Conservation (phyloP, 1,140 invertebrate species). For the Drosophila quadrilineata region DNA sequence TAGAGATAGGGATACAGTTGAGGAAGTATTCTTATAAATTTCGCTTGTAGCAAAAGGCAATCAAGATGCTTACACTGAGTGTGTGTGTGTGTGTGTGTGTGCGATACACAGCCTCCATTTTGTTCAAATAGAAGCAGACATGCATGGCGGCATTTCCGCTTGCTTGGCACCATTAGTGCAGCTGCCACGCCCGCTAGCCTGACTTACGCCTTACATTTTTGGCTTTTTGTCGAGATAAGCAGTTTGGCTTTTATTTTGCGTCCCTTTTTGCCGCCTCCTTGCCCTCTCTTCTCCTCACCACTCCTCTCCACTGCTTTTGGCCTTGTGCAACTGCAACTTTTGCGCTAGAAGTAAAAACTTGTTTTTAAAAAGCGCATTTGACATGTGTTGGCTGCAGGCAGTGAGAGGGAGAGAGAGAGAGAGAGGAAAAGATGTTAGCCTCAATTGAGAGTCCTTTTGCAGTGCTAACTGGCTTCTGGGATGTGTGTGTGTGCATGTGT, state of each 20-base stretch:
- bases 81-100: too few species aligned
- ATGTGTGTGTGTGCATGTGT: too few species aligned
- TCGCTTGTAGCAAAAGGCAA: slow-evolving; percentile 68
- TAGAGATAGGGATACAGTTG: background rate
- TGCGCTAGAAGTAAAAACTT: slow-evolving; percentile 73
- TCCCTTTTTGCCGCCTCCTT: background rate
- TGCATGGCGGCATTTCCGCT: slow-evolving; percentile 77
- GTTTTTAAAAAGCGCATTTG: slow-evolving; percentile 63
- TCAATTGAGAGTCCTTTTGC: background rate
- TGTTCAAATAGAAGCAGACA: slow-evolving; percentile 67
- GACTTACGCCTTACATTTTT: slow-evolving; percentile 33
- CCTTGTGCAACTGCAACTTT: slow-evolving; percentile 34
- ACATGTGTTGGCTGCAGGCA: slow-evolving; percentile 73
- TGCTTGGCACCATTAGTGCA: slow-evolving; percentile 78
- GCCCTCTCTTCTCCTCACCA: slow-evolving; percentile 26
- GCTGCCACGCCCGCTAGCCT: slow-evolving; percentile 51
- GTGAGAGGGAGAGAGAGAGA: background rate
- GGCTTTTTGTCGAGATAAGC: slow-evolving; percentile 76
- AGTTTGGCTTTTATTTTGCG: slow-evolving; percentile 47
- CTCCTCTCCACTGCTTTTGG: background rate
- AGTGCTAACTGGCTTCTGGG: too few species aligned
- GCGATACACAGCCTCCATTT: slow-evolving; percentile 67
- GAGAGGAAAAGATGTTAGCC: background rate
- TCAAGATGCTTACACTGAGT: slow-evolving; percentile 63
- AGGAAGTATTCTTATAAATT: slow-evolving; percentile 41